Evolutionary conservation across 2,888 invertebrate genomes (phyloP).

Genomic region (Drosophila mulleri): DNA sequence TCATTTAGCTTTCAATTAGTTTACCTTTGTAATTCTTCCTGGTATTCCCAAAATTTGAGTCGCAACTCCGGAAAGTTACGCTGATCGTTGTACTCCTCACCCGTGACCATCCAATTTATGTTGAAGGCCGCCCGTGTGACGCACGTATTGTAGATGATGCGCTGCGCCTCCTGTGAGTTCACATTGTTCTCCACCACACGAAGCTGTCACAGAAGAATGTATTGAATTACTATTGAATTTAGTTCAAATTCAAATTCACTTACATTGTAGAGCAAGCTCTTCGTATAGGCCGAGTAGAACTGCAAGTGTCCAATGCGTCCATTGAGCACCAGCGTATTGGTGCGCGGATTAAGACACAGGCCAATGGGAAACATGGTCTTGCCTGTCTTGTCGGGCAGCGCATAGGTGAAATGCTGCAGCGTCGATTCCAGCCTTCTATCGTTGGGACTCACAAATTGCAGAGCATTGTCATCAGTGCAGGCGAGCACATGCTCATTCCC

Average conservation of each 20-base stretch:
- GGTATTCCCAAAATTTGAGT: slow-evolving; percentile 91
- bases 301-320: slow-evolving; percentile 91
- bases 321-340: slow-evolving; percentile 89
- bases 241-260: too few relatives aligned
- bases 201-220: slow-evolving; percentile 85
- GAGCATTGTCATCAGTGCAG: slow-evolving; percentile 89
- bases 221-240: too few relatives aligned
- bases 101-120: slow-evolving; percentile 91
- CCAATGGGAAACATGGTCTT: slow-evolving; percentile 85
- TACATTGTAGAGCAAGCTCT: slow-evolving; percentile 90
- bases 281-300: slow-evolving; percentile 89
- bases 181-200: slow-evolving; percentile 91
- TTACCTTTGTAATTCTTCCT: slow-evolving; percentile 87
- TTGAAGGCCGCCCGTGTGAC: slow-evolving; percentile 89
- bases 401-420: slow-evolving; percentile 89
- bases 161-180: slow-evolving; percentile 87
- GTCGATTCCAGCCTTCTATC: slow-evolving; percentile 86
- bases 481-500: slow-evolving; percentile 89
- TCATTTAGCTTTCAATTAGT: neutral
- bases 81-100: slow-evolving; percentile 88
- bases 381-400: slow-evolving; percentile 85
- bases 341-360: slow-evolving; percentile 87
- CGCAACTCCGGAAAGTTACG: slow-evolving; percentile 87
- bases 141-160: slow-evolving; percentile 88
- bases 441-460: slow-evolving; percentile 86